phyloP scores from a whole-genome alignment of 2,113 vertebrate species.

The Eurystomus gularis region DNA sequence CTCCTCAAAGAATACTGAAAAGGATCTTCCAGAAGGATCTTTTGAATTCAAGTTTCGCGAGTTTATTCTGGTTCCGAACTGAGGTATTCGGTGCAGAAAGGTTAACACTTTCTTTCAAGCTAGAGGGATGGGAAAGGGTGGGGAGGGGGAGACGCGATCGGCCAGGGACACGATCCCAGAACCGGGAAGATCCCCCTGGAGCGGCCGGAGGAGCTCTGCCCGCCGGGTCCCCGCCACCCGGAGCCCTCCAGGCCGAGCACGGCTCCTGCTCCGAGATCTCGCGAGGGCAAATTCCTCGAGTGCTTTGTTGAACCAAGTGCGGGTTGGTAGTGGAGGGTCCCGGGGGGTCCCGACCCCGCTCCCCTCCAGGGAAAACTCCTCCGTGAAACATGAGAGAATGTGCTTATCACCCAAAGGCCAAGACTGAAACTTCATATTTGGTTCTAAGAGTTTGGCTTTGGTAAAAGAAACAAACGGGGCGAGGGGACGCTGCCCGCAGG shows the following conservation, averaged over 20 bases:
- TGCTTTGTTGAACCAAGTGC: background rate
- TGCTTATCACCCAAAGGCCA: conserved; percentile 31
- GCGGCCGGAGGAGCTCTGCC: background rate
- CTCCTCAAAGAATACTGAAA: conserved; percentile 12
- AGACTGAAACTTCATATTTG: conserved; percentile 24
- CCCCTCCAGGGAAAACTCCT: background rate
- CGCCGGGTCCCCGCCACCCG: no score
- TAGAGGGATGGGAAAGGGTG: background rate
- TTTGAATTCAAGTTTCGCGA: conserved; percentile 74
- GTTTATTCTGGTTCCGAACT: conserved; percentile 61
- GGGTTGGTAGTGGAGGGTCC: background rate
- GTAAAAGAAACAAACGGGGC: conserved; percentile 16
- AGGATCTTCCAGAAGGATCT: conserved; percentile 1
- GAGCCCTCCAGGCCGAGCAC: background rate
- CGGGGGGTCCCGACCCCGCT: background rate
- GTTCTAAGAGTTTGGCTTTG: conserved; percentile 57
- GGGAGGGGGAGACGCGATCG: no score
- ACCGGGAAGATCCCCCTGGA: background rate
- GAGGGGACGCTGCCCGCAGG: background rate
- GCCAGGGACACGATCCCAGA: background rate
- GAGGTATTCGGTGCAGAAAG: conserved; percentile 76
- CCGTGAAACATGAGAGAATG: background rate
- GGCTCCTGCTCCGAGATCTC: background rate
- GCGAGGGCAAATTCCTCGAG: background rate
- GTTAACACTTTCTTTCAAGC: conserved; percentile 33